These are phyloP conservation scores for Ptychochromis oligacanthus DNA, from an alignment of 2,113 vertebrate genomes.

Conservation along the genomic window DNA sequence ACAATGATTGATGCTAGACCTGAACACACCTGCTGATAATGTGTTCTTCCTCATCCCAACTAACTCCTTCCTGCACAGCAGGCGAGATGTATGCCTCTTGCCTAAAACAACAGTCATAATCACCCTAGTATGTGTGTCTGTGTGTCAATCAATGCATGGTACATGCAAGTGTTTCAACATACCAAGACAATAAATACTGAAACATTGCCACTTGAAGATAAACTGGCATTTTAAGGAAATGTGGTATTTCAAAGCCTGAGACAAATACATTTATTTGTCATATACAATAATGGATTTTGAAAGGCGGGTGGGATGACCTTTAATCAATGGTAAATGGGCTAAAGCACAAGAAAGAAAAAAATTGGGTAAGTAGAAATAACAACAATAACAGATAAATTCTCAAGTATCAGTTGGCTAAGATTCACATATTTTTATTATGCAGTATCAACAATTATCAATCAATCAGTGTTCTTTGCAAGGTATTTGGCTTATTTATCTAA, in stretches of 20 bases:
- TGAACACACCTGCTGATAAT: constrained; percentile 15
- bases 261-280: no score
- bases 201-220: no score
- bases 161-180: background rate
- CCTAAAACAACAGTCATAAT: constrained; percentile 8
- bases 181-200: background rate
- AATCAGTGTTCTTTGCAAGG: background rate
- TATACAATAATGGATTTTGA: no score
- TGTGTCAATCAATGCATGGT: background rate
- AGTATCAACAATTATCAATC: background rate
- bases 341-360: no score
- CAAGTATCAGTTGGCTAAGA: background rate
- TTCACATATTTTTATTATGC: background rate
- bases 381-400: background rate
- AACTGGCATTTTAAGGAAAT: no score
- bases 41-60: constrained; percentile 7
- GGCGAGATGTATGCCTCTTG: constrained; percentile 5
- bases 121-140: background rate
- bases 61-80: constrained; percentile 19
- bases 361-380: no score
- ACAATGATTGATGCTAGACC: constrained; percentile 14
- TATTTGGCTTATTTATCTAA: background rate
- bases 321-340: no score
- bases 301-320: no score
- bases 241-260: no score